These are phyloP conservation scores for Zelleria hepariella DNA, from an alignment of 2,888 invertebrate genomes.

Conservation along the genomic window DNA sequence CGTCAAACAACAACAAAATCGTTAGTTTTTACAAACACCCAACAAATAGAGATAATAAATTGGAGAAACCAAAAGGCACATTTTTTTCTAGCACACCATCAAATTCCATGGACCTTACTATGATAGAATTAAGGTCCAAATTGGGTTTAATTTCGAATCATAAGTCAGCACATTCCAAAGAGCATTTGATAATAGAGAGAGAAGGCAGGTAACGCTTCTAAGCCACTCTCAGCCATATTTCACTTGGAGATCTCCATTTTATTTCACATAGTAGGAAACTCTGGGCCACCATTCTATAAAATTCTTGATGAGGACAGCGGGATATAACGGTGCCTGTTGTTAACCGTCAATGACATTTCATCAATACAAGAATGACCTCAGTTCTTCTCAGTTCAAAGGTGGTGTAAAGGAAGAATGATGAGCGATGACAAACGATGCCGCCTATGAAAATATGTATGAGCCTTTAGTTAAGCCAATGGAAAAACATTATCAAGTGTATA, in stretches of 20 bases:
- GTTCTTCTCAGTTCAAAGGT: no score
- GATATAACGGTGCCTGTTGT: constrained; percentile 1
- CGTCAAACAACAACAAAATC: background rate
- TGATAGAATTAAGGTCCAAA: background rate
- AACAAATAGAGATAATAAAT: background rate
- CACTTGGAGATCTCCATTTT: background rate
- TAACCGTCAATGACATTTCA: background rate
- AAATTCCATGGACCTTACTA: background rate
- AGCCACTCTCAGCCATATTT: background rate
- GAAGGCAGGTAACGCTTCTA: background rate
- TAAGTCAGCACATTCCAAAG: background rate
- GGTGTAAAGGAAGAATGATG: background rate
- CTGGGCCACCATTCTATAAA: background rate
- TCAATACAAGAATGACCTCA: background rate
- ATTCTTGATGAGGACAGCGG: background rate
- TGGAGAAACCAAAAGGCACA: background rate
- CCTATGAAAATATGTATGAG: background rate
- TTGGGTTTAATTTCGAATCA: background rate
- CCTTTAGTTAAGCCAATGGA: no score
- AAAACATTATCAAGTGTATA: background rate
- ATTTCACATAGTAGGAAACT: background rate
- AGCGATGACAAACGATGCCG: background rate
- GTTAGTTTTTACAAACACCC: background rate
- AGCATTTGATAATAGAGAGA: background rate
- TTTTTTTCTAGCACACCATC: background rate